phyloP scores from a whole-genome alignment of 2,113 vertebrate genomes.

The Apus apus region DNA sequence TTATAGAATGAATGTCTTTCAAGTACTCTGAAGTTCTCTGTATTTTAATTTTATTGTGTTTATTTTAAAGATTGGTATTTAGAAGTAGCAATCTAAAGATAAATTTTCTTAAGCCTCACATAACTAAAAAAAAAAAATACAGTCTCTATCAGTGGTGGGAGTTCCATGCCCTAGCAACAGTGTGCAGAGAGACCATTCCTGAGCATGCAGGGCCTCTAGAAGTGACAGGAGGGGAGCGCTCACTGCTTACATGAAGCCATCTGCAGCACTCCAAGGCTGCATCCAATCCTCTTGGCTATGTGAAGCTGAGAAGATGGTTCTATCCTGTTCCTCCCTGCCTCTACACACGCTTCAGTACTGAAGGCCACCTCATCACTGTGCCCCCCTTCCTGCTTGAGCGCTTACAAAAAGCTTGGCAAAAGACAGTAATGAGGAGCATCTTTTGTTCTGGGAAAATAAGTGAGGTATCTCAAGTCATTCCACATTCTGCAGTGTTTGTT shows the following conservation, averaged over 20 bases:
- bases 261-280: not conserved
- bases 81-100: not conserved
- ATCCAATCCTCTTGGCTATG: accelerated
- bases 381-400: not conserved
- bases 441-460: not conserved
- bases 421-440: not conserved
- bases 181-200: not conserved
- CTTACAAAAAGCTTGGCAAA: not conserved
- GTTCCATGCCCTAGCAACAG: not conserved
- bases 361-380: not conserved
- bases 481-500: not conserved
- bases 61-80: not conserved
- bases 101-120: not conserved
- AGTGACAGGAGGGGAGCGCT: not conserved
- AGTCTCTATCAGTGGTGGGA: not conserved
- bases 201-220: not conserved
- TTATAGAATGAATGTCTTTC: not conserved
- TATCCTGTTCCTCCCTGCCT: not conserved
- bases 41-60: not conserved
- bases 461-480: not conserved
- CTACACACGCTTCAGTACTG: accelerated
- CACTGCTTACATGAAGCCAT: not conserved
- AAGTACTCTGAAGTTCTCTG: not conserved
- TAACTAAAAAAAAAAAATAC: not conserved
- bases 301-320: not conserved